Percentiles rank a stretch among this genome's conserved stretches.
Evolutionary conservation across 2,797 vertebrate species (phyloP).

Genomic region (Dipus sagitta): DNA sequence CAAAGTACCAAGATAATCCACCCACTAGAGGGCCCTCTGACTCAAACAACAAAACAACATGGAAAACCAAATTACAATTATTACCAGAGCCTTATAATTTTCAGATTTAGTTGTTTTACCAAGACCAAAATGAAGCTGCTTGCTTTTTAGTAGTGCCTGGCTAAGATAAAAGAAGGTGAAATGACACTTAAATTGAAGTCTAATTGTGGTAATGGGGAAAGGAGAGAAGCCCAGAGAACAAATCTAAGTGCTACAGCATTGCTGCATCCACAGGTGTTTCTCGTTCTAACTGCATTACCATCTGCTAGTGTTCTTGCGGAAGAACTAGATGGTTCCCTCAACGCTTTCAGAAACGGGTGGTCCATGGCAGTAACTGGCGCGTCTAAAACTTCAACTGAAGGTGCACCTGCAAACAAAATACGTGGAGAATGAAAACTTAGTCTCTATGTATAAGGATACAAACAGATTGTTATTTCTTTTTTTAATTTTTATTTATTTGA

Average conservation of each 20-base stretch:
- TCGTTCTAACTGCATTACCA: conserved; percentile 72
- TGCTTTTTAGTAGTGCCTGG: conserved; percentile 26
- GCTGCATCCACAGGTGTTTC: conserved; percentile 24
- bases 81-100: conserved; percentile 25
- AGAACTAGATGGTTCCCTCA: conserved; percentile 79
- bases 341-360: conserved; percentile 87
- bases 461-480: neutral
- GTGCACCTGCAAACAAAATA: conserved; percentile 84
- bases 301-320: conserved; percentile 74
- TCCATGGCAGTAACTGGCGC: conserved; percentile 81
- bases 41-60: neutral
- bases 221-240: neutral
- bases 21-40: neutral
- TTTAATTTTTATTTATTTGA: no score
- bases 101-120: conserved; percentile 36
- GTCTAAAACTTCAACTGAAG: conserved; percentile 84
- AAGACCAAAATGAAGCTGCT: conserved; percentile 33
- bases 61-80: conserved; percentile 16
- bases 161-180: conserved; percentile 26
- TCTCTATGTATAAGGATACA: neutral
- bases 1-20: neutral
- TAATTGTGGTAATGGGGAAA: conserved; percentile 38
- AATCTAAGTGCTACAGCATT: conserved; percentile 20
- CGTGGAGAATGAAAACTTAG: conserved; percentile 56
- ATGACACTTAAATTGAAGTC: neutral